phyloP scores from a whole-genome alignment of 2,888 invertebrate genomes.

The Caenorhabditis drosophilae region DNA sequence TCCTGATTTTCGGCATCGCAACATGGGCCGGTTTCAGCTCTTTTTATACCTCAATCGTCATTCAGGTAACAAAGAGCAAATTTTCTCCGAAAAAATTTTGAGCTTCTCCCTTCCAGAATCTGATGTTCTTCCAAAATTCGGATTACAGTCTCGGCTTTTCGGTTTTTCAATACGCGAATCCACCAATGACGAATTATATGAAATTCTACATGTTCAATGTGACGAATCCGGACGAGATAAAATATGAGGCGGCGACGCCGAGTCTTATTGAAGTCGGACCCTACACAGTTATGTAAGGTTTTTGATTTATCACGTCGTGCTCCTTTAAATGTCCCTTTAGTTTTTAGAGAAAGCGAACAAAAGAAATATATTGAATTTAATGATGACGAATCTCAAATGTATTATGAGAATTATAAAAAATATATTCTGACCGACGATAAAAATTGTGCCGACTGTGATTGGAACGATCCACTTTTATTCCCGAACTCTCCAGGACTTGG shows the following conservation, averaged over 20 bases:
- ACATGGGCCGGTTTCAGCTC: conserved; percentile 27
- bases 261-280: conserved; percentile 51
- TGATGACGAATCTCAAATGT: conserved; percentile 46
- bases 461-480: conserved; percentile 47
- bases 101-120: conserved; percentile 30
- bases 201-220: conserved; percentile 61
- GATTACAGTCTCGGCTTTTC: conserved; percentile 40
- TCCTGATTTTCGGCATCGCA: conserved; percentile 24
- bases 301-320: too few relatives aligned
- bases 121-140: conserved; percentile 19
- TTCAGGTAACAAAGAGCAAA: conserved; percentile 16
- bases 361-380: conserved; percentile 56
- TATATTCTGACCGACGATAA: conserved; percentile 38
- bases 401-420: conserved; percentile 62
- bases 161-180: conserved; percentile 37
- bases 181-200: conserved; percentile 44
- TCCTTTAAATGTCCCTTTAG: neutral
- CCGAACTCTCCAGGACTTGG: conserved; percentile 60
- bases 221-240: conserved; percentile 58
- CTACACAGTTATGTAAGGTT: conserved; percentile 49
- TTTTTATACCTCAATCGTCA: conserved; percentile 23
- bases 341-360: conserved; percentile 57
- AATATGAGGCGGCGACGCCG: conserved; percentile 51
- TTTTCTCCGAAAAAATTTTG: neutral
- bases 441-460: conserved; percentile 52